These are phyloP conservation scores for Takifugu flavidus DNA, from an alignment of 2,113 vertebrate genomes.

Conservation along the genomic window DNA sequence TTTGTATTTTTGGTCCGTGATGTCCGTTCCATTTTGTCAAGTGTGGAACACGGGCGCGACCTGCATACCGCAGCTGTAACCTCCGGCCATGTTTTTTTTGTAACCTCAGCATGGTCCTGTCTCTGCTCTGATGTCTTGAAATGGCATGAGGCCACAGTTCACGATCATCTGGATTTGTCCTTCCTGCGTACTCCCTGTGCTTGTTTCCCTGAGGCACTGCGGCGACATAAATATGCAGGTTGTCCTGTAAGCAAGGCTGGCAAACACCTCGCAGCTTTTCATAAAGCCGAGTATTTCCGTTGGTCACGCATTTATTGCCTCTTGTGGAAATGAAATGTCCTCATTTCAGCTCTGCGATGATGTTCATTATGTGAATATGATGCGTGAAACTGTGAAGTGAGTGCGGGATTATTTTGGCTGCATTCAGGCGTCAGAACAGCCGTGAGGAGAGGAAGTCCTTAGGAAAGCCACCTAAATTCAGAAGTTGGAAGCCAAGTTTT, in stretches of 20 bases:
- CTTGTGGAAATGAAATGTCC: background rate
- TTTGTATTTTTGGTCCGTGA: slow-evolving; percentile 42
- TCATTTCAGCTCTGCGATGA: background rate
- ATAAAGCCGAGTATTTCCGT: background rate
- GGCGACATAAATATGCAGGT: slow-evolving; percentile 13
- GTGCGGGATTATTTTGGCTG: background rate
- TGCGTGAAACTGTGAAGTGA: background rate
- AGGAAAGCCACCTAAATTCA: no score
- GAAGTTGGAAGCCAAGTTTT: no score
- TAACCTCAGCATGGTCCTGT: slow-evolving; percentile 45
- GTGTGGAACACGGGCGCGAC: slow-evolving; percentile 48
- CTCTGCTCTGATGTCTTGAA: slow-evolving; percentile 59
- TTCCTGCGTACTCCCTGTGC: slow-evolving; percentile 28
- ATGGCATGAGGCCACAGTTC: slow-evolving; percentile 64
- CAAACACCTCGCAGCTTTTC: slow-evolving; percentile 1
- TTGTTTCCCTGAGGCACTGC: slow-evolving; percentile 21
- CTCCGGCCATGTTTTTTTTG: slow-evolving; percentile 43
- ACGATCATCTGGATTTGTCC: slow-evolving; percentile 44
- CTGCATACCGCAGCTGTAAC: slow-evolving; percentile 47
- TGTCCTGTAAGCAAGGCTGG: slow-evolving; percentile 20
- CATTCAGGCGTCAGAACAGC: background rate
- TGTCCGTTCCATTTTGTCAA: slow-evolving; percentile 47
- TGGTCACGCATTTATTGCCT: background rate
- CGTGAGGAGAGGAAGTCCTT: background rate
- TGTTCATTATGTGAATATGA: background rate